Evolutionary conservation across 2,888 invertebrate species (phyloP).

Genomic region (Colletes collaris): DNA sequence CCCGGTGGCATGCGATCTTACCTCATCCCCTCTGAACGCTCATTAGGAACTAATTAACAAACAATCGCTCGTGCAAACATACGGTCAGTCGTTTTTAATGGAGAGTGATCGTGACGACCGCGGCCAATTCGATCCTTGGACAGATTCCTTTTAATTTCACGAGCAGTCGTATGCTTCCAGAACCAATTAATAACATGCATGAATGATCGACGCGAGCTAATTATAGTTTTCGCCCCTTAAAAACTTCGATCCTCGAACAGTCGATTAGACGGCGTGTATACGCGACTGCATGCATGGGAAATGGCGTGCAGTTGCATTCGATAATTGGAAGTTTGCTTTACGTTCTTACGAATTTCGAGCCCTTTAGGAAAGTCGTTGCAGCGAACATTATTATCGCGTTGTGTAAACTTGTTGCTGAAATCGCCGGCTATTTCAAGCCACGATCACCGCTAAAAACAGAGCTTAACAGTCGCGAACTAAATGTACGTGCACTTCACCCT

Average conservation of each 20-base stretch:
- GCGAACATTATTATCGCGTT: conserved; percentile 42
- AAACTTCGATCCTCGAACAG: conserved; percentile 30
- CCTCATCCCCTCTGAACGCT: conserved; percentile 70
- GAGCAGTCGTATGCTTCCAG: not conserved
- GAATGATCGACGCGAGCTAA: conserved; percentile 6
- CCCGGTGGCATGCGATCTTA: conserved; percentile 76
- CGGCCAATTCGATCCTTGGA: not conserved
- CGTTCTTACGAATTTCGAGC: conserved; percentile 40
- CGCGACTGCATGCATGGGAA: conserved; percentile 31
- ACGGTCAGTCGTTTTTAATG: conserved; percentile 66
- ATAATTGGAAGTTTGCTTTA: conserved; percentile 44
- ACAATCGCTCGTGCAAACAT: conserved; percentile 76
- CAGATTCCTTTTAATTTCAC: not conserved
- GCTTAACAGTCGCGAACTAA: not conserved
- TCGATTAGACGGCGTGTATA: conserved; percentile 4
- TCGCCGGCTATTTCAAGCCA: conserved; percentile 32
- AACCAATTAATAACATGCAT: not conserved
- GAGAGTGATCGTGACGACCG: conserved; percentile 63
- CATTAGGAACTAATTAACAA: conserved; percentile 78
- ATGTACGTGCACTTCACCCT: conserved; percentile 7
- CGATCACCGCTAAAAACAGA: conserved; percentile 39
- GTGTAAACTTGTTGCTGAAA: conserved; percentile 51
- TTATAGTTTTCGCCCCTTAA: conserved; percentile 9
- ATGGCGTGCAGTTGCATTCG: conserved; percentile 56
- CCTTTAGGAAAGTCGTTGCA: conserved; percentile 42